Evolutionary conservation across 2,113 vertebrate species (phyloP).

Genomic region (Cephalopholis sonnerati): DNA sequence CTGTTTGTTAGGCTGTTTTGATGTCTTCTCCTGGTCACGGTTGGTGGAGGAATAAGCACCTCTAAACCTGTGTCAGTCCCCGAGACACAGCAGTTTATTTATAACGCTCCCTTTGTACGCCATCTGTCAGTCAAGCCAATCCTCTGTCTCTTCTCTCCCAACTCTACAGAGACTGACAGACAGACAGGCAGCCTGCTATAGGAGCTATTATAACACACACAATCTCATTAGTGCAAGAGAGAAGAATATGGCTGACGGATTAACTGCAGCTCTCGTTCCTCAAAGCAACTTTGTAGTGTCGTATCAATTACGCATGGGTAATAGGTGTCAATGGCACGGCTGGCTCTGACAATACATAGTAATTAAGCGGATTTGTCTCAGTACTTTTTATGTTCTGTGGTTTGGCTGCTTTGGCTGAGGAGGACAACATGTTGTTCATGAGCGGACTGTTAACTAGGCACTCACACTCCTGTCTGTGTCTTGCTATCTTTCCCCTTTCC

Average conservation of each 20-base stretch:
- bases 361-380: slow-evolving; percentile 80
- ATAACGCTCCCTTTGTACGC: slow-evolving; percentile 76
- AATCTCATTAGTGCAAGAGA: slow-evolving; percentile 77
- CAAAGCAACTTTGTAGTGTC: slow-evolving; percentile 79
- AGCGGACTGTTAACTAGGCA: slow-evolving; percentile 62
- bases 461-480: slow-evolving; percentile 33
- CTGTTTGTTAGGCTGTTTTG: slow-evolving; percentile 72
- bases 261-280: slow-evolving; percentile 73
- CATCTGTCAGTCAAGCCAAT: slow-evolving; percentile 81
- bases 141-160: slow-evolving; percentile 62
- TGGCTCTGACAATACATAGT: slow-evolving; percentile 72
- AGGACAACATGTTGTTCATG: slow-evolving; percentile 66
- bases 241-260: slow-evolving; percentile 74
- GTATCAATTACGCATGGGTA: slow-evolving; percentile 78
- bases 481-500: slow-evolving; percentile 10
- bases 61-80: slow-evolving; percentile 82
- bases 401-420: slow-evolving; percentile 50
- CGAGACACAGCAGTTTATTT: slow-evolving; percentile 79
- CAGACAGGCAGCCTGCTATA: slow-evolving; percentile 72
- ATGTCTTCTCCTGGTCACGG: slow-evolving; percentile 79
- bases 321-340: slow-evolving; percentile 77
- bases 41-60: slow-evolving; percentile 78
- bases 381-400: slow-evolving; percentile 58
- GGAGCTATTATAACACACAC: slow-evolving; percentile 79
- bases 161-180: slow-evolving; percentile 74